Conservation (phyloP, 2,113 vertebrate genomes). For the Dicerorhinus sumatrensis region DNA sequence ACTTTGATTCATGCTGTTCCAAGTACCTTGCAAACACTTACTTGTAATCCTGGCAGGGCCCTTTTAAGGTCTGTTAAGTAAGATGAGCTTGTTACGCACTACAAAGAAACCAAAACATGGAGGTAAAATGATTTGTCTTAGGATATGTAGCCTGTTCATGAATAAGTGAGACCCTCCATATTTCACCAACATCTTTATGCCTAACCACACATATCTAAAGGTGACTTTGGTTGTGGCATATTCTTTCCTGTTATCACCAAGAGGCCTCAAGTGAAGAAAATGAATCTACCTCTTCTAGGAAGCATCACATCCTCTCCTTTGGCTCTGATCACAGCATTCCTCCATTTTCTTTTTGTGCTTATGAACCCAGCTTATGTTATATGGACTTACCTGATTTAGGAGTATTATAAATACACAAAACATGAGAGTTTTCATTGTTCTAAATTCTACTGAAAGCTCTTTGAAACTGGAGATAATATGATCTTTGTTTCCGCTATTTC, state of each 20-base stretch:
- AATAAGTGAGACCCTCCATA: not conserved
- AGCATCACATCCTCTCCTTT: not conserved
- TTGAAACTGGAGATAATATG: not conserved
- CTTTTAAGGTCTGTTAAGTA: constrained; percentile 44
- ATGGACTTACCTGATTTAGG: not conserved
- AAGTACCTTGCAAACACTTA: constrained; percentile 51
- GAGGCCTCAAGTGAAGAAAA: not conserved
- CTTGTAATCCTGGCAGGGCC: constrained; percentile 46
- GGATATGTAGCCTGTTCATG: not conserved
- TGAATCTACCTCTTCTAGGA: not conserved
- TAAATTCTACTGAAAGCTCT: not conserved
- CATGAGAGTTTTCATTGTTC: not conserved
- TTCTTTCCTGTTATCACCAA: not conserved
- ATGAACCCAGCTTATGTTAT: not conserved
- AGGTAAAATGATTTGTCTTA: constrained; percentile 31
- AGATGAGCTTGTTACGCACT: not conserved
- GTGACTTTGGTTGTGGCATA: not conserved
- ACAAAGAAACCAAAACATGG: not conserved
- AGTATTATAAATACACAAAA: not conserved
- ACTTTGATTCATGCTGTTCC: not conserved
- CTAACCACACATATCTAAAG: not conserved
- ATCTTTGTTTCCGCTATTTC: not conserved
- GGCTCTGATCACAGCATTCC: not conserved
- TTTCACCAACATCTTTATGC: not conserved
- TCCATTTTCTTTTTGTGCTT: not conserved